Evolutionary conservation across 2,797 vertebrate species (phyloP), one percentile per base, ranked within the genome.

Genomic region (Acestrorhynchus altus): DNA sequence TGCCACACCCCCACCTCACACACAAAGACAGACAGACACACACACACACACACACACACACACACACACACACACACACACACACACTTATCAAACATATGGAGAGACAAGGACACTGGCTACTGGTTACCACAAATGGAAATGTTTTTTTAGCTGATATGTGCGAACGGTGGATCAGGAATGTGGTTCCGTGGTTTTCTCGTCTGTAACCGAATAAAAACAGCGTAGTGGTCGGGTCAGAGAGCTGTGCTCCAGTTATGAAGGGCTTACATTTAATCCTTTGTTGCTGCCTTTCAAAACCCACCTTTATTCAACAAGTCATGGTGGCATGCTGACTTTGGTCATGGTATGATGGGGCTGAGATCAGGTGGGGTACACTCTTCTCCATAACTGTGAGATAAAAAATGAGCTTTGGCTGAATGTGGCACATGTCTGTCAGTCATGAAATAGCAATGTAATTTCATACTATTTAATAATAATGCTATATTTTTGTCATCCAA

Each of bases 351-450:
- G 56, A 73, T 59, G 42, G 78, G 54, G 84, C 68, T 65, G 65
- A 84, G 81, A 84, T 70, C 64, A 70, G 82, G 78, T 81, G 85
- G 77, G 82, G 87, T 86, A 80, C 79, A 79, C 77, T 86, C 76
- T 49, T 69, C 64, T 85, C 75, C 26, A 26, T 80, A 28, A 12
- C 24, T 26, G 13, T 56, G 5, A 22, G 2, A 24, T 26, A 13
- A 28, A 13, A 4, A 26, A 7, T 24, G 22, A 24, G 4, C 2
- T 16, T 15, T 57, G 26, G 24, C 56, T 57, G 24, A 54, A 24
- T 22, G 9, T 54, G 52, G 20, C 51, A 54, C 11, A n/a, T n/a
- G n/a, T n/a, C n/a, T n/a, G n/a, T n/a, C n/a, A n/a, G n/a, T n/a
- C n/a, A n/a, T n/a, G n/a, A n/a, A n/a, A n/a, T n/a, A n/a, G n/a